A percentile compares a stretch with the other conserved stretches of the same genome.
Conservation (phyloP, 2,888 invertebrate species). For the Sussaba pulchella region DNA sequence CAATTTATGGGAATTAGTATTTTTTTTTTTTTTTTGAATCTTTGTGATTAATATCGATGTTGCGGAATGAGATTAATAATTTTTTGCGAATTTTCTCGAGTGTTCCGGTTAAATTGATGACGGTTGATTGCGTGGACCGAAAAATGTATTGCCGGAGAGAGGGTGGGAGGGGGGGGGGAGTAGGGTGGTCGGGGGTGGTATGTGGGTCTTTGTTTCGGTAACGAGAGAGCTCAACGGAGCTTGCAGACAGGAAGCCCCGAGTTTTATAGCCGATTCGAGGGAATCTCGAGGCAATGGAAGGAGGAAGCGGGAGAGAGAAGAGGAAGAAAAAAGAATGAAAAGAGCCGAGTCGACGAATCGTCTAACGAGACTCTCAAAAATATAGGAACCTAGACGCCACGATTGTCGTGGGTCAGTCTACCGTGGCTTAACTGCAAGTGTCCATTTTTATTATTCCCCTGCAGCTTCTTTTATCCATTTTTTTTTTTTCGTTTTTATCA, state of each 20-base stretch:
- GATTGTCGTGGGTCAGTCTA: slow-evolving; percentile 83
- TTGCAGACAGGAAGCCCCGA: slow-evolving; percentile 76
- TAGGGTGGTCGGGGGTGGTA: too few species aligned
- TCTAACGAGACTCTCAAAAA: slow-evolving; percentile 81
- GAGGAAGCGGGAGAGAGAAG: slow-evolving; percentile 65
- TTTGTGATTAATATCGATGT: too few species aligned
- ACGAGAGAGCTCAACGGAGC: slow-evolving; percentile 69
- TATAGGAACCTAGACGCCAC: slow-evolving; percentile 75
- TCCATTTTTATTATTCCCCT: slow-evolving; percentile 81
- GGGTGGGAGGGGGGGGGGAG: too few species aligned
- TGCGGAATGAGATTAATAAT: neutral
- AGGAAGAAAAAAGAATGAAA: slow-evolving; percentile 72
- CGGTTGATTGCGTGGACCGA: slow-evolving; percentile 36
- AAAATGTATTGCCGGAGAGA: neutral
- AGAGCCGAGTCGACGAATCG: slow-evolving; percentile 73
- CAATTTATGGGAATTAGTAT: slow-evolving; percentile 24
- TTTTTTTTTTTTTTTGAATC: slow-evolving; percentile 6
- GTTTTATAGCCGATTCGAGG: slow-evolving; percentile 77
- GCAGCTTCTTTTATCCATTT: slow-evolving; percentile 57
- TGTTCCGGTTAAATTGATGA: slow-evolving; percentile 41
- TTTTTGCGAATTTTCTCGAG: too few species aligned
- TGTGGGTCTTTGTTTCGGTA: slow-evolving; percentile 34
- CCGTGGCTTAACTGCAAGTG: slow-evolving; percentile 81
- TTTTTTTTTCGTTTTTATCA: slow-evolving; percentile 47
- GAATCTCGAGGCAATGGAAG: slow-evolving; percentile 64